Percentiles rank a stretch among this genome's conserved stretches.
phyloP scores from a whole-genome alignment of 2,797 vertebrate species.

The Setipinna tenuifilis region DNA sequence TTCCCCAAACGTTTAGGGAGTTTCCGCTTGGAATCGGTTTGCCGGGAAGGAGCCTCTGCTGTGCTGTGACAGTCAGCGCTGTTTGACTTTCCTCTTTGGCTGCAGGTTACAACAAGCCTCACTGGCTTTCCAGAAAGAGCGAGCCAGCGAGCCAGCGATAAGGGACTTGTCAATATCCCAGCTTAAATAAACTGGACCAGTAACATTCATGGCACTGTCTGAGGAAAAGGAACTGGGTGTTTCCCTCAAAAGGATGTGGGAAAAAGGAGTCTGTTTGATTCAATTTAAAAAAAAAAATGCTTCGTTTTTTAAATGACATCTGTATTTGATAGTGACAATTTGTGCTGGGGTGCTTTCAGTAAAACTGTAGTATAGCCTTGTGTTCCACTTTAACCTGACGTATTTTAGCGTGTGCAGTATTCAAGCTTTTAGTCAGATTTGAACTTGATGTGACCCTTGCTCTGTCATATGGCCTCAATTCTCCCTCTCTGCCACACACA shows the following conservation, averaged over 20 bases:
- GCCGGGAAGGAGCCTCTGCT: not conserved
- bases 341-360: not conserved
- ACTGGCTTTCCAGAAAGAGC: not conserved
- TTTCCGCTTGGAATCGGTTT: not conserved
- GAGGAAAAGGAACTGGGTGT: conserved; percentile 26
- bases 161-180: not conserved
- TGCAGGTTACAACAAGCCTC: not conserved
- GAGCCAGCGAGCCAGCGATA: not conserved
- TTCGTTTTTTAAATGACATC: not conserved
- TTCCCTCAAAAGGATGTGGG: conserved; percentile 19
- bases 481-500: too few relatives aligned
- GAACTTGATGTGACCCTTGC: conserved; percentile 1
- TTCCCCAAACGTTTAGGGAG: not conserved
- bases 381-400: not conserved
- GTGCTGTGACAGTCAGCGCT: not conserved
- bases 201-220: not conserved
- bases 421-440: not conserved
- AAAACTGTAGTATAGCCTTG: not conserved
- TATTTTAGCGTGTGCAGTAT: not conserved
- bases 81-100: not conserved
- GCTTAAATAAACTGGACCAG: not conserved
- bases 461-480: too few relatives aligned
- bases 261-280: not conserved
- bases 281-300: not conserved
- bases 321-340: not conserved